phyloP scores from a whole-genome alignment of 2,113 vertebrate species.

The Mus pahari region DNA sequence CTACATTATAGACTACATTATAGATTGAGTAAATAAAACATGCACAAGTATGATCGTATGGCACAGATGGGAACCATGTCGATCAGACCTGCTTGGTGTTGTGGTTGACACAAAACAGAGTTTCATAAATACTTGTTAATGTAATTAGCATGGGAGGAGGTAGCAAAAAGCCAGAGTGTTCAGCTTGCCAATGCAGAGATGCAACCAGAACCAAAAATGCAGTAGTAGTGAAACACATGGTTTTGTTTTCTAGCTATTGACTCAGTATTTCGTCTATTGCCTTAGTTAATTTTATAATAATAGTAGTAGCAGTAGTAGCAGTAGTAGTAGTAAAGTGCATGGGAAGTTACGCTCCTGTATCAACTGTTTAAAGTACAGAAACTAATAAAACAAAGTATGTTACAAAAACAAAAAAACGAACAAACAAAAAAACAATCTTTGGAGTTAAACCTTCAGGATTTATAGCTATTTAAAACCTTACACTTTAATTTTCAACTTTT shows the following conservation, averaged over 20 bases:
- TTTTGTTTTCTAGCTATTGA: background rate
- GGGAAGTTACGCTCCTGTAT: background rate
- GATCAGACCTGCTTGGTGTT: background rate
- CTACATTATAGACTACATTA: background rate
- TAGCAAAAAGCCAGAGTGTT: no score
- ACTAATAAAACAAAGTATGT: background rate
- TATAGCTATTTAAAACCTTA: background rate
- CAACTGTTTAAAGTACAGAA: background rate
- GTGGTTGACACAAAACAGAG: background rate
- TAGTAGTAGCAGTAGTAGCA: no score
- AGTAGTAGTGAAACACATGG: background rate
- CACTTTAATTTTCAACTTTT: background rate
- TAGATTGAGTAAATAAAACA: background rate
- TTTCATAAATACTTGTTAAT: background rate
- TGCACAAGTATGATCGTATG: background rate
- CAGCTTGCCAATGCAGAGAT: background rate
- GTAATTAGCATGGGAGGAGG: background rate
- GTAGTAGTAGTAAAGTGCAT: background rate
- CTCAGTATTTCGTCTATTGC: background rate
- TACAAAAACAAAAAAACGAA: no score
- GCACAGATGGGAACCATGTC: background rate
- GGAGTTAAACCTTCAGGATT: background rate
- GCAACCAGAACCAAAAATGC: background rate
- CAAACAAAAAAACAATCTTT: slow-evolving; percentile 10
- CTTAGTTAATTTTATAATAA: background rate